phyloP scores from a whole-genome alignment of 2,113 vertebrate genomes.

The Alligator mississippiensis region DNA sequence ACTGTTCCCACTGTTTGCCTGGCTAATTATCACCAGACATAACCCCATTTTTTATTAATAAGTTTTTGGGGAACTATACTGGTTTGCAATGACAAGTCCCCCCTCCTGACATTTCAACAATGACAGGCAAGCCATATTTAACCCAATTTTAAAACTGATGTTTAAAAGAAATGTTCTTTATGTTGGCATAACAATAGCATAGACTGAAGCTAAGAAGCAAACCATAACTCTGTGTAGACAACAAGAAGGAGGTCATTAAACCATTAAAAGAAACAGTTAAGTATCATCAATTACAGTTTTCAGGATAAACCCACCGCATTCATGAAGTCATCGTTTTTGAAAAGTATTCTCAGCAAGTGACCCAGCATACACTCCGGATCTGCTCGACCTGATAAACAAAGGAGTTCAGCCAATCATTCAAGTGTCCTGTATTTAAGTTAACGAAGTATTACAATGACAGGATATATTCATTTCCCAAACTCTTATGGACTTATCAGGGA shows the following conservation, averaged over 20 bases:
- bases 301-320: constrained; percentile 88
- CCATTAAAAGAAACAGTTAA: background rate
- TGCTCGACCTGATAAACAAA: constrained; percentile 87
- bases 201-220: background rate
- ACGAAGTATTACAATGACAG: background rate
- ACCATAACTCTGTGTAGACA: background rate
- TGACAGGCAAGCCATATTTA: background rate
- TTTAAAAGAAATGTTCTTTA: background rate
- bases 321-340: constrained; percentile 99
- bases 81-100: background rate
- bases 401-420: constrained; percentile 16
- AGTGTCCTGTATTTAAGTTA: background rate
- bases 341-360: constrained; percentile 96
- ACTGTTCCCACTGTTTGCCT: background rate
- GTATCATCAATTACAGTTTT: background rate
- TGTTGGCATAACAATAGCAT: background rate
- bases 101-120: background rate
- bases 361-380: constrained; percentile 97
- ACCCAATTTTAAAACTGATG: background rate
- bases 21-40: background rate
- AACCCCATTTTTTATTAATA: background rate
- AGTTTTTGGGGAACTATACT: background rate
- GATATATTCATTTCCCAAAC: too few species aligned
- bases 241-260: constrained; percentile 10
- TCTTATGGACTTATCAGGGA: too few species aligned